Evolutionary conservation across 2,797 vertebrate genomes (phyloP), one percentile per base, ranked within the genome.

Genomic region (Trachops cirrhosus): DNA sequence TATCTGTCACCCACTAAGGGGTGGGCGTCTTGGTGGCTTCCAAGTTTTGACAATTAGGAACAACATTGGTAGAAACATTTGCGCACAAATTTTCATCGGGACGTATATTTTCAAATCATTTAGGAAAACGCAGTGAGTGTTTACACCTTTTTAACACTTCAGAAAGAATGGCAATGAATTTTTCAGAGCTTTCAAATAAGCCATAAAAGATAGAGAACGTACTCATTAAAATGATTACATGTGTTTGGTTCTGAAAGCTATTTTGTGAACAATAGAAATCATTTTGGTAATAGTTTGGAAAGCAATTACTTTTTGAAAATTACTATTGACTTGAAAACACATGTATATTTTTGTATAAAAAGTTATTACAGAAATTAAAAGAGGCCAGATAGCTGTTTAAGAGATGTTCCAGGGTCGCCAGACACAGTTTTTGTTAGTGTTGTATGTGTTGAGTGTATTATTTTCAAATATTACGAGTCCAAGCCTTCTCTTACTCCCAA

Each of bases 161-260:
- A 64, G 48, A 77, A 86, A 88, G 71, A 86, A 57, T 59, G 68
- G 39, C 50, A 77, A 9, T 83, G 37, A 78, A 82, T 93, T 18
- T 86, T 88, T 93, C 86, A 62, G 24, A 86, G 37, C 48, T 96
- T 94, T 96, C 86, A 94, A 96, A 82, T 82, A 83, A 91, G 48
- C 74, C 26, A 21, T 7, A 75, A 57, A 46, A 91, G 50, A 41
- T 46, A 54, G 88, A 86, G n/a, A 87, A 77, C 75, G 44, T 24
- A 4, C 77, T 96, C 82, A 96, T 97, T 97, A 86, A 91, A 89
- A 93, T 95, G 82, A 97, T 68, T 48, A 90, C 94, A 93, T 92
- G 91, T 95, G 91, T 94, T 41, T 3, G 75, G 91, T 59, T 94
- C 67, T 92, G 92, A 96, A 97, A 78, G 29, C 89, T 89, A 62